phyloP scores from a whole-genome alignment of 2,113 vertebrate species.

The Amphilophus citrinellus region DNA sequence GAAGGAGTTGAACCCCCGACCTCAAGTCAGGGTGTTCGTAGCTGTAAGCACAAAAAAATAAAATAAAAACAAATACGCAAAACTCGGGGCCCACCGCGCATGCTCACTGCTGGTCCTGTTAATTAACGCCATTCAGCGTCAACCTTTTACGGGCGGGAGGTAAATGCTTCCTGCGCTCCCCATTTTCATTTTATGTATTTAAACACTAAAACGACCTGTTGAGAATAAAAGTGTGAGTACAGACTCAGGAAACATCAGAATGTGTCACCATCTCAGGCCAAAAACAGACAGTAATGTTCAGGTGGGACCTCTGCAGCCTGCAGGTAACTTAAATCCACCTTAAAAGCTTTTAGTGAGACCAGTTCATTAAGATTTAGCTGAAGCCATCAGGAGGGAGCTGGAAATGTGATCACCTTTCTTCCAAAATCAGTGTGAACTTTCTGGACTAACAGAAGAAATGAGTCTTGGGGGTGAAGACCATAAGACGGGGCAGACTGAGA shows the following conservation, averaged over 20 bases:
- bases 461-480: background rate
- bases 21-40: too few relatives aligned
- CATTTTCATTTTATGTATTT: background rate
- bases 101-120: background rate
- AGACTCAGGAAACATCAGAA: background rate
- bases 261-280: background rate
- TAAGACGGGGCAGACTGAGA: too few relatives aligned
- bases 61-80: background rate
- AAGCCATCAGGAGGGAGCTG: too few relatives aligned
- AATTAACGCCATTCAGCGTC: background rate
- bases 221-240: too few relatives aligned
- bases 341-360: background rate
- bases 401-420: accelerated
- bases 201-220: background rate
- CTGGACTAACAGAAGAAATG: background rate
- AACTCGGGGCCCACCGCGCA: background rate
- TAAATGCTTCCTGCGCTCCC: background rate
- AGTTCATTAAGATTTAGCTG: background rate
- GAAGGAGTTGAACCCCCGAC: background rate
- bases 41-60: background rate
- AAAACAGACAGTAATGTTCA: background rate
- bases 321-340: background rate
- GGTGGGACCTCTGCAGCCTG: background rate
- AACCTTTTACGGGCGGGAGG: accelerated
- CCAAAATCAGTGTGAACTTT: background rate